Base-by-base conservation (phyloP, 2,113 vertebrate genomes). In the Pomatostomus ruficeps region DNA sequence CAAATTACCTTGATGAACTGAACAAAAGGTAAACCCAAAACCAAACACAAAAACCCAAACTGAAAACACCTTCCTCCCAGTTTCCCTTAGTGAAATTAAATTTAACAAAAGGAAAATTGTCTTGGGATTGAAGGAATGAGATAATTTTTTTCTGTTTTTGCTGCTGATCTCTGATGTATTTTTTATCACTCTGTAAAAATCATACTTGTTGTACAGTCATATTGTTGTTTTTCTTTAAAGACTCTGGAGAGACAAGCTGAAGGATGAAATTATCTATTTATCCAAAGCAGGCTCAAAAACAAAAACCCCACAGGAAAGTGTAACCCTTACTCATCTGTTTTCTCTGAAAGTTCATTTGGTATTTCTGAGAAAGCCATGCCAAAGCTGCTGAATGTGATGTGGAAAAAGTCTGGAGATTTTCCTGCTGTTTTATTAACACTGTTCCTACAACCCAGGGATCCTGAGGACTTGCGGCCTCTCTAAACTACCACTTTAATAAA, bases 101-200 rank as follows among this genome's bases (percentile, higher is more conserved):
- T 89, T 85, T 52, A 88, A 72, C 38, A 51, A 52, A 54, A 76
- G 36, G 38, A 88, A 89, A 88, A 78, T n/a, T 3, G 2, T 35
- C 74, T 45, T 72, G 73, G 48, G 85, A 84, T 36, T 73, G 81
- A 88, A 92, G 24, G 55, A 75, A 88, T 0, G 21, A 81, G 63
- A 48, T 74, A 83, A 45, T 45, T 82, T 77, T 54, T 83, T 94
- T 87, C 72, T 49, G 12, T 9, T 74, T 93, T 84, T 84, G 86
- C n/a, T 85, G 78, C 59, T 81, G 72, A 67, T 86, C 45, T 83
- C 48, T 26, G 43, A 91, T 55, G 42, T 65, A 84, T 70, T 80
- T 91, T 95, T 96, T 89, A 88, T 88, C 59, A 51, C 54, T 85
- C 20, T 36, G 33, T 68, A 93, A 95, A 95, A 91, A 59, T 35